phyloP scores from a whole-genome alignment of 1,140 invertebrate species.

The Orussus abietinus region DNA sequence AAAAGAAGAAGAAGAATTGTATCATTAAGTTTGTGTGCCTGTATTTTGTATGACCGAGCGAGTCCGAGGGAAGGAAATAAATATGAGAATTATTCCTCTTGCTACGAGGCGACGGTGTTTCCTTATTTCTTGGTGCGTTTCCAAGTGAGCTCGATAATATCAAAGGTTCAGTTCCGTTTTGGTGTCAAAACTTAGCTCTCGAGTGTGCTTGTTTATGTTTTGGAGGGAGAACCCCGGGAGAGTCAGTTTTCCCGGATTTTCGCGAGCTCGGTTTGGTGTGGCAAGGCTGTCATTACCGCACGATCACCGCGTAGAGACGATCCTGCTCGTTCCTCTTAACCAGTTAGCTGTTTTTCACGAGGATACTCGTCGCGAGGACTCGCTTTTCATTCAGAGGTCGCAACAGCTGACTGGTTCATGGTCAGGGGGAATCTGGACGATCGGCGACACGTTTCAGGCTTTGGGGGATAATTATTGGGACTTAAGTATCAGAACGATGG shows the following conservation, averaged over 20 bases:
- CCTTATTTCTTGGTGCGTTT: slow-evolving; percentile 56
- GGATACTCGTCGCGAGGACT: too few relatives aligned
- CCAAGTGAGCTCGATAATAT: slow-evolving; percentile 53
- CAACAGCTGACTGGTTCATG: too few relatives aligned
- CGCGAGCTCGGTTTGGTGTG: slow-evolving; percentile 55
- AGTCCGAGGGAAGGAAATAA: slow-evolving; percentile 46
- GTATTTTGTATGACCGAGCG: slow-evolving; percentile 54
- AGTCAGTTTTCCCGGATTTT: slow-evolving; percentile 25
- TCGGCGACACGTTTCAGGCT: too few relatives aligned
- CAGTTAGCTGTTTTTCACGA: too few relatives aligned
- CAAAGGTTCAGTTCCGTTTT: slow-evolving; percentile 62
- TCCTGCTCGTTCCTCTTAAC: too few relatives aligned
- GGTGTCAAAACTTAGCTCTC: slow-evolving; percentile 59
- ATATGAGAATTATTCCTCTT: slow-evolving; percentile 54
- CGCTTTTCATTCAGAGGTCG: too few relatives aligned
- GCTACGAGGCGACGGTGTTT: slow-evolving; percentile 47
- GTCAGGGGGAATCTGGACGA: too few relatives aligned
- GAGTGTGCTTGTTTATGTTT: slow-evolving; percentile 59
- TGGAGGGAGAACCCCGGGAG: slow-evolving; percentile 21
- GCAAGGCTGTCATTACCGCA: slow-evolving; percentile 55
- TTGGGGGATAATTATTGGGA: too few relatives aligned
- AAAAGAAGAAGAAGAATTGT: too few relatives aligned
- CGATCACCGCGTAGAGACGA: slow-evolving; percentile 29
- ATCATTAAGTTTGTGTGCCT: slow-evolving; percentile 49
- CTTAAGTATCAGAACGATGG: too few relatives aligned